phyloP scores from a whole-genome alignment of 2,797 vertebrate species.

The Dallia pectoralis region DNA sequence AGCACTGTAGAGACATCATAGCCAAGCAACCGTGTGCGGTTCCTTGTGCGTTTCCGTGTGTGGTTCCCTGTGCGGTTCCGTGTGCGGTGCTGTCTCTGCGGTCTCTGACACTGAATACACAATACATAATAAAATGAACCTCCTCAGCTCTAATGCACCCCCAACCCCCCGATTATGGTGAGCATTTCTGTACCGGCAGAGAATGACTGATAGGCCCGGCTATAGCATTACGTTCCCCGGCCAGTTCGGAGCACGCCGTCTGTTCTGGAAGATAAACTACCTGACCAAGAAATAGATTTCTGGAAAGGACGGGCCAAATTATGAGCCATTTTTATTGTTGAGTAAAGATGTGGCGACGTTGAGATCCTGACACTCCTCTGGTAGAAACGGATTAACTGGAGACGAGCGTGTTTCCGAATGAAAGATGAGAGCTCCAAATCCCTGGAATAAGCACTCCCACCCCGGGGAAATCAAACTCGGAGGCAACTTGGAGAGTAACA shows the following conservation, averaged over 20 bases:
- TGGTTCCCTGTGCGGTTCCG: too few species aligned
- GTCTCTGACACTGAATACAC: neutral
- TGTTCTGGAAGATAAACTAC: constrained; percentile 29
- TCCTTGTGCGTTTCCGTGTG: too few species aligned
- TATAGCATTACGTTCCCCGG: neutral
- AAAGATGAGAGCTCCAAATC: constrained; percentile 65
- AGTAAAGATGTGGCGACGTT: constrained; percentile 49
- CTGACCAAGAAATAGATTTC: constrained; percentile 32
- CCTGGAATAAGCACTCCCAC: constrained; percentile 64
- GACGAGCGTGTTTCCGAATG: constrained; percentile 59
- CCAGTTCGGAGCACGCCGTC: constrained; percentile 7
- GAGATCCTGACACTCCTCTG: constrained; percentile 51
- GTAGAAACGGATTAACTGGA: constrained; percentile 51
- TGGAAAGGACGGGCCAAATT: constrained; percentile 32
- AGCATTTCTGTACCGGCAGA: neutral
- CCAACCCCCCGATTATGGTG: neutral
- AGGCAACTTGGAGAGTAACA: constrained; percentile 47
- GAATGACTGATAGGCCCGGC: constrained; percentile 13
- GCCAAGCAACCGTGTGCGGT: too few species aligned
- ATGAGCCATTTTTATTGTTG: constrained; percentile 54
- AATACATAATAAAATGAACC: constrained; percentile 6
- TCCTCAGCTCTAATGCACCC: neutral
- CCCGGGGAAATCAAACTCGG: constrained; percentile 74
- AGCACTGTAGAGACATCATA: too few species aligned
- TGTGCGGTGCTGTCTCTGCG: neutral